Evolutionary conservation across 1,140 invertebrate species (phyloP).

Genomic region (Drosophila lowei): DNA sequence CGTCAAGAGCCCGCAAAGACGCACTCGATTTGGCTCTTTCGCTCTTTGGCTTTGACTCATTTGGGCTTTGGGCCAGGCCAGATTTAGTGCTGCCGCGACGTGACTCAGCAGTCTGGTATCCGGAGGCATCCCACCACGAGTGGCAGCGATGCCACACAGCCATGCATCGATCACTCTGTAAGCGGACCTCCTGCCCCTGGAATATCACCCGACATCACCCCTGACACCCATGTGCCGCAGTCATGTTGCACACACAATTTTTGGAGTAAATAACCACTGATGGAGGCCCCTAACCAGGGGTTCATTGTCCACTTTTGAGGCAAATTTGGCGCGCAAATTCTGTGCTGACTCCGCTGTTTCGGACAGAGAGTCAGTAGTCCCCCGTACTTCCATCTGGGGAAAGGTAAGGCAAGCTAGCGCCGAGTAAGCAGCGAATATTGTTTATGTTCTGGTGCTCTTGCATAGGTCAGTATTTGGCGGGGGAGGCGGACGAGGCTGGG

Average conservation of each 20-base stretch:
- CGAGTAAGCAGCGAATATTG: constrained; percentile 47
- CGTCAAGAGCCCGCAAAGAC: constrained; percentile 4
- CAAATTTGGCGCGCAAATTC: constrained; percentile 70
- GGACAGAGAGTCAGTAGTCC: not conserved
- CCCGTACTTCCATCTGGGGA: constrained; percentile 12
- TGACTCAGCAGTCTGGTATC: constrained; percentile 38
- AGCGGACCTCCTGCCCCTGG: not conserved
- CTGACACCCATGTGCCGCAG: constrained; percentile 19
- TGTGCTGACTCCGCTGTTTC: constrained; percentile 21
- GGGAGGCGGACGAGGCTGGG: constrained; percentile 29
- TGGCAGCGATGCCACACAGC: not conserved
- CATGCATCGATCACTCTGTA: constrained; percentile 23
- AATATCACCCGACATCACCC: not conserved
- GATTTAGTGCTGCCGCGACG: constrained; percentile 23
- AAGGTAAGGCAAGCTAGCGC: constrained; percentile 16
- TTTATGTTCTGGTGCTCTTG: constrained; percentile 51
- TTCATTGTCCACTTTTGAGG: constrained; percentile 67
- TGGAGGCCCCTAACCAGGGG: constrained; percentile 19
- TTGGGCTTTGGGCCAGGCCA: constrained; percentile 12
- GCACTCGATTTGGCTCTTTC: constrained; percentile 32
- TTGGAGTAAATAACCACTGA: not conserved
- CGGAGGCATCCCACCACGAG: not conserved
- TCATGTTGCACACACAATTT: constrained; percentile 29
- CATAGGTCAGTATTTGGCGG: constrained; percentile 72
- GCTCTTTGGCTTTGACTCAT: constrained; percentile 33